Percentiles rank a stretch among this genome's conserved stretches.
Conservation (phyloP, 2,888 invertebrate species). For the Cephonodes hylas region DNA sequence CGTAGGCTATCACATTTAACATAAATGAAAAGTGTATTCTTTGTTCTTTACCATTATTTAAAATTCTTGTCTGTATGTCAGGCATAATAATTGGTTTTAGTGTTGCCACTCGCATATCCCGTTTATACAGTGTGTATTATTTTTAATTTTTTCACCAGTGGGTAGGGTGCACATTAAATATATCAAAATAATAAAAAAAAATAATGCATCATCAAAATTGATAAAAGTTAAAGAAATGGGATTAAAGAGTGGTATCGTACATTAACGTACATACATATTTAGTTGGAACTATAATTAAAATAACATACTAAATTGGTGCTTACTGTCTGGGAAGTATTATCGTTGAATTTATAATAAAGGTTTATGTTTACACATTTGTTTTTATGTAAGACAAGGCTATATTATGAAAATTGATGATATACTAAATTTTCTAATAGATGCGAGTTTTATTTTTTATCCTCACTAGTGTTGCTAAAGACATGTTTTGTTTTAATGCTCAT, state of each 20-base stretch:
- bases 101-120: constrained; percentile 1
- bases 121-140: constrained; percentile 5
- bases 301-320: constrained; percentile 52
- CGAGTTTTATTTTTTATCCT: constrained; percentile 49
- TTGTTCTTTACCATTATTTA: neutral
- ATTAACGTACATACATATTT: neutral
- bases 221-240: neutral
- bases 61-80: constrained; percentile 5
- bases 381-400: constrained; percentile 62
- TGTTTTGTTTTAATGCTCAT: too few species aligned
- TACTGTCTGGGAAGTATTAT: constrained; percentile 57
- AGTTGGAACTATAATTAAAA: neutral
- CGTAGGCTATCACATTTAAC: constrained; percentile 1
- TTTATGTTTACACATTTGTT: constrained; percentile 63
- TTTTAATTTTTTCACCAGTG: constrained; percentile 1
- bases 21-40: constrained; percentile 5
- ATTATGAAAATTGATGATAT: constrained; percentile 70
- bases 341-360: constrained; percentile 58
- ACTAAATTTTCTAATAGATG: constrained; percentile 73
- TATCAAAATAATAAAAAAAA: neutral
- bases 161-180: neutral
- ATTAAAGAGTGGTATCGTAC: constrained; percentile 4
- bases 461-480: neutral
- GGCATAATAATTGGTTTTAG: neutral
- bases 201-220: neutral